These are phyloP conservation scores for Erythrocercus mccallii DNA, from an alignment of 2,113 vertebrate species.

Conservation along the genomic window DNA sequence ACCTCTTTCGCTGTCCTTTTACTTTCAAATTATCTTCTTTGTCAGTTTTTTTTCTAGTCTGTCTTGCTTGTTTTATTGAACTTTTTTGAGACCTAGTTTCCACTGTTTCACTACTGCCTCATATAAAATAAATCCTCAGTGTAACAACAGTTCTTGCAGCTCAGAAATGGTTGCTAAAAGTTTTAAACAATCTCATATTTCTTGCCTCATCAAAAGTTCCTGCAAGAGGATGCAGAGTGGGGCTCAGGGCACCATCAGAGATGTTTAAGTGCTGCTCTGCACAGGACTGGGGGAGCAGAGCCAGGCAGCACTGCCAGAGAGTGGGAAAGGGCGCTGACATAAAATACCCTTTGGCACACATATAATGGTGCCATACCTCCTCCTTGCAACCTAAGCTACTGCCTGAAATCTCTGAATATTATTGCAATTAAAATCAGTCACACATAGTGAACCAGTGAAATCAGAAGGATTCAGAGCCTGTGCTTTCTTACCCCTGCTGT, in stretches of 20 bases:
- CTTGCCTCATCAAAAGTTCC: not conserved
- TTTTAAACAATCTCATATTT: not conserved
- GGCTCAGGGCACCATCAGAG: not conserved
- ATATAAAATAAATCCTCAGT: not conserved
- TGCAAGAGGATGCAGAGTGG: not conserved
- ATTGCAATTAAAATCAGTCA: not conserved
- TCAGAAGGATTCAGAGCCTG: not conserved
- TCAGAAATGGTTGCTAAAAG: not conserved
- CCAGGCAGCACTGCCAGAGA: not conserved
- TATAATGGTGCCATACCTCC: accelerated
- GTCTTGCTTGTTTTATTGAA: not conserved
- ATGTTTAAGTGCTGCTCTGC: not conserved
- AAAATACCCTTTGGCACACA: not conserved
- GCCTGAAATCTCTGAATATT: not conserved
- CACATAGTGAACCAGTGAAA: not conserved
- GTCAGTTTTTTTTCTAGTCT: not conserved
- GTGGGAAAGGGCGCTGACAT: not conserved
- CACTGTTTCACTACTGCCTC: not conserved
- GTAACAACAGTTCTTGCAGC: not conserved
- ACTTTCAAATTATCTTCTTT: not conserved
- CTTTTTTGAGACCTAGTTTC: not conserved
- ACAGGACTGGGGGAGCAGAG: not conserved
- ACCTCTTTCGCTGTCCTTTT: not conserved
- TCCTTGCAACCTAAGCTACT: not conserved
- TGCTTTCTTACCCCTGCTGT: not conserved